Evolutionary conservation across 2,113 vertebrate genomes (phyloP), one percentile per base, ranked within the genome.

Genomic region (Percina caprodes): DNA sequence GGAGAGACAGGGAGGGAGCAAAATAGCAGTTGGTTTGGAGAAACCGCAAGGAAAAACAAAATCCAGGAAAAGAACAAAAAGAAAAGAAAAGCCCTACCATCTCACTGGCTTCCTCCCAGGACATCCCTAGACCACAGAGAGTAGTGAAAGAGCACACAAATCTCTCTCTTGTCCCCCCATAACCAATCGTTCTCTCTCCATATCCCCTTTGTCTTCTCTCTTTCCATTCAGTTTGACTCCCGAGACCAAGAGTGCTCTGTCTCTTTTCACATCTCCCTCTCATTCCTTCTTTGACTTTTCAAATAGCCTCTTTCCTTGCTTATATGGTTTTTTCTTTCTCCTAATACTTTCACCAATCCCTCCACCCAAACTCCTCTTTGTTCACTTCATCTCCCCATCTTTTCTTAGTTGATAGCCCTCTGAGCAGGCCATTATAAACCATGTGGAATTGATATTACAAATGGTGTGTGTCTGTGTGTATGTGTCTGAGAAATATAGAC

Each of bases 381-480:
- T 66, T 83, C 70, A 65, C 26, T 35, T 66, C 83, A 77, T 77
- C 72, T 26, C 77, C 61, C 82, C 13, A n/a, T 56, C 14, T 18
- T 14, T 69, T 61, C 12, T 39, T 39, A 39, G 39, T 10, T 74
- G 80, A 68, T 70, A 69, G 88, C 79, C 77, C 83, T 78, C 61
- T 24, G 83, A 87, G 89, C 65, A 12, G 59, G 74, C 70, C 93
- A 90, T 93, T 94, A 93, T 92, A 93, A 94, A 94, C 95, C 96
- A 96, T 95, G 94, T 95, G 96, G 96, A 97, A 96, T 89, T 91
- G 92, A 96, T 96, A 95, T 90, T 92, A 95, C 91, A 93, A 94
- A 93, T 86, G 89, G 89, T 90, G 84, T 69, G 88, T 71, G 89
- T 91, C 86, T 91, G 89, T 92, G 93, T 90, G 46, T 82, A 10